Percentiles rank a stretch among this genome's conserved stretches.
Evolutionary conservation across 2,888 invertebrate genomes (phyloP).

Genomic region (Chloroclysta siterata): DNA sequence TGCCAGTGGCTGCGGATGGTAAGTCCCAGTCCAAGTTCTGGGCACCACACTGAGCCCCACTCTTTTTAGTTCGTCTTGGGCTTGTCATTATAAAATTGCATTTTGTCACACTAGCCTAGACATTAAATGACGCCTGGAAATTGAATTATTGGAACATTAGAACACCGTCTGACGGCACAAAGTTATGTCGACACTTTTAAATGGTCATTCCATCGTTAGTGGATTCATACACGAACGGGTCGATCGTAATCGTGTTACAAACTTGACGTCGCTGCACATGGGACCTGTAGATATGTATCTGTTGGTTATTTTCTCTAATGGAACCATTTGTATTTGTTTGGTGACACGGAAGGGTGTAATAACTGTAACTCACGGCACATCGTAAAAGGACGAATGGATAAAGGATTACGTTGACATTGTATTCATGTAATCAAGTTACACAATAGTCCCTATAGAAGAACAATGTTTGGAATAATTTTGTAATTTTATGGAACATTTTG

Average conservation of each 20-base stretch:
- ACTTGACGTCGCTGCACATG: conserved; percentile 71
- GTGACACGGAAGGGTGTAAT: conserved; percentile 57
- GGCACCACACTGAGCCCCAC: conserved; percentile 68
- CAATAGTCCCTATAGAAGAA: neutral
- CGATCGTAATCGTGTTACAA: conserved; percentile 82
- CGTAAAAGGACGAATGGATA: conserved; percentile 34
- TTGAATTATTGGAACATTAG: conserved; percentile 56
- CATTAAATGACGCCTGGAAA: conserved; percentile 27
- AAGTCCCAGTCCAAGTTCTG: conserved; percentile 89
- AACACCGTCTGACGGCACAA: conserved; percentile 58
- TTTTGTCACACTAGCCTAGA: conserved; percentile 56
- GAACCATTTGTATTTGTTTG: conserved; percentile 63
- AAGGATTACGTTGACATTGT: conserved; percentile 30
- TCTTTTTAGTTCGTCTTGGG: conserved; percentile 79
- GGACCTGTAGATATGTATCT: conserved; percentile 59
- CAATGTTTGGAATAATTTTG: neutral
- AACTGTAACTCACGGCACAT: conserved; percentile 39
- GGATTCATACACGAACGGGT: conserved; percentile 70
- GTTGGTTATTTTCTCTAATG: conserved; percentile 67
- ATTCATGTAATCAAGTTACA: conserved; percentile 17
- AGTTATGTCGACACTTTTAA: conserved; percentile 43
- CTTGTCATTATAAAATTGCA: conserved; percentile 80
- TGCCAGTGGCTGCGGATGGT: conserved; percentile 88
- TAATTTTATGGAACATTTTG: neutral
- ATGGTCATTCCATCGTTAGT: conserved; percentile 59